Percentiles rank a stretch among this genome's conserved stretches.
Evolutionary conservation across 2,113 vertebrate genomes (phyloP).

Genomic region (Leptocoma aspasia): DNA sequence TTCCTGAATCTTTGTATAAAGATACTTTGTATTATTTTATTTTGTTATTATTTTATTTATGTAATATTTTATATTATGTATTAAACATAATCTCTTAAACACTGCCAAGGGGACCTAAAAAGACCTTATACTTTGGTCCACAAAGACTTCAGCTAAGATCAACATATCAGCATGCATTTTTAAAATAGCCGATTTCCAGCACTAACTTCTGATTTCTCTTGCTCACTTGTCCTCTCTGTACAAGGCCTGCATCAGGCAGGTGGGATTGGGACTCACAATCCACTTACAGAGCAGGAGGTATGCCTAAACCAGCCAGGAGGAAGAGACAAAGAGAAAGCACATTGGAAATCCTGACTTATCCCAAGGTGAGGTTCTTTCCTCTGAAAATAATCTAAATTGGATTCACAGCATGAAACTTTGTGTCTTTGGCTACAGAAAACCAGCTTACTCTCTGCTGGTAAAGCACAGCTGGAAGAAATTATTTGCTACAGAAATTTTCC

Average conservation of each 20-base stretch:
- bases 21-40: no score
- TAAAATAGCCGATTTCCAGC: not conserved
- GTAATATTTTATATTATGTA: no score
- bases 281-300: not conserved
- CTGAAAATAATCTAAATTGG: not conserved
- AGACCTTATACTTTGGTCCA: not conserved
- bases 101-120: not conserved
- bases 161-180: not conserved
- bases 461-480: not conserved
- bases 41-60: no score
- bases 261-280: not conserved
- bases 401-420: not conserved
- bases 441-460: not conserved
- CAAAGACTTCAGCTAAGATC: not conserved
- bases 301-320: not conserved
- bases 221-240: not conserved
- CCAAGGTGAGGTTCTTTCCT: not conserved
- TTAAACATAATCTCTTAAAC: not conserved
- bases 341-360: not conserved
- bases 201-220: not conserved
- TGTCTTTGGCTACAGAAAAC: not conserved
- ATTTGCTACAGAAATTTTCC: not conserved
- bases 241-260: not conserved
- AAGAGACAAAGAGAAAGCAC: not conserved
- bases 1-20: not conserved